These are phyloP conservation scores for Euura lappo DNA, from an alignment of 1,140 invertebrate species.

Conservation along the genomic window DNA sequence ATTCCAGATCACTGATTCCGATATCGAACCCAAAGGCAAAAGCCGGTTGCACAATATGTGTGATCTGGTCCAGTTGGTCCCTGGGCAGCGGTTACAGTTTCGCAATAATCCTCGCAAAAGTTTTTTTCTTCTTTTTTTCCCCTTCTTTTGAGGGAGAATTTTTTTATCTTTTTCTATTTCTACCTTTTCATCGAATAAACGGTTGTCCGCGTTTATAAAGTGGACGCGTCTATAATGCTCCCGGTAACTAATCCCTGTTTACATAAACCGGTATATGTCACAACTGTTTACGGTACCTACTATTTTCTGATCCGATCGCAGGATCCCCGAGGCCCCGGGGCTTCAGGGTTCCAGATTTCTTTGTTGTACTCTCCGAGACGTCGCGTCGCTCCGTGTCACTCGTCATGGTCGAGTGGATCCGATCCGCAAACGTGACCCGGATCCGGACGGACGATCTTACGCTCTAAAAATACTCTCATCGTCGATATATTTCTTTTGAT, in stretches of 20 bases:
- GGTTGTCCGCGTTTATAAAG: not conserved
- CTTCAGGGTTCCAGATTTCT: not conserved
- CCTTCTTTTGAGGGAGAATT: not conserved
- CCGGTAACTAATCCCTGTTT: conserved; percentile 38
- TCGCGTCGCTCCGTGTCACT: not conserved
- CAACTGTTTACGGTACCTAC: conserved; percentile 44
- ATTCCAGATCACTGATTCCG: not conserved
- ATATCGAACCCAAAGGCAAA: not conserved
- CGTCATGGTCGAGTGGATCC: conserved; percentile 9
- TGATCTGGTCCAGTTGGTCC: too few species aligned
- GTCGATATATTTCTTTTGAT: not conserved
- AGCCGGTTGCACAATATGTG: too few species aligned
- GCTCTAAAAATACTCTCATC: not conserved
- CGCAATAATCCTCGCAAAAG: not conserved
- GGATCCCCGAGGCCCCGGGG: not conserved
- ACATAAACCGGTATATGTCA: conserved; percentile 52
- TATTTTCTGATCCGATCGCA: conserved; percentile 1
- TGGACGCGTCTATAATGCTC: conserved; percentile 31
- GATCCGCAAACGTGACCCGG: not conserved
- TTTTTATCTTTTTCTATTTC: not conserved
- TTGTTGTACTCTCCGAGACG: not conserved
- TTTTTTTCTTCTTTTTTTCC: not conserved
- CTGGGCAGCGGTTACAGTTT: not conserved
- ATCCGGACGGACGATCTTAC: too few species aligned
- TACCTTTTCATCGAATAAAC: not conserved